Percentiles rank a stretch among this genome's conserved stretches.
These are phyloP conservation scores for Apodemia zela DNA, from an alignment of 2,888 invertebrate genomes.

Conservation along the genomic window DNA sequence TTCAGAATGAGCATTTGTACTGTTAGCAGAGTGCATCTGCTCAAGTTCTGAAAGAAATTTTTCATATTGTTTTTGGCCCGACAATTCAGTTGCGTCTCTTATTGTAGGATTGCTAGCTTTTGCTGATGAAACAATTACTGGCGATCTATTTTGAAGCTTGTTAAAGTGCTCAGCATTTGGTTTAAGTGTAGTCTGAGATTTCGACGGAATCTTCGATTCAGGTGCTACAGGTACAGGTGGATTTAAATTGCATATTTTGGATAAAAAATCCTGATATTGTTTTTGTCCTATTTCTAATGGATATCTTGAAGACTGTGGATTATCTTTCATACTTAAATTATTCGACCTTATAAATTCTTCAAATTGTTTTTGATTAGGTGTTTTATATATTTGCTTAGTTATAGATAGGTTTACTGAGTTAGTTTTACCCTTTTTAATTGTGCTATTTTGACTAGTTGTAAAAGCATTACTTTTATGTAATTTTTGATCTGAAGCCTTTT, in stretches of 20 bases:
- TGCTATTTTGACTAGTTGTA: background rate
- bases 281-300: conserved; percentile 32
- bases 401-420: background rate
- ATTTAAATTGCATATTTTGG: conserved; percentile 2
- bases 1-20: conserved; percentile 42
- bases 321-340: conserved; percentile 27
- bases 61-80: conserved; percentile 27
- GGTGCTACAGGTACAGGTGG: background rate
- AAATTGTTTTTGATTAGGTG: conserved; percentile 27
- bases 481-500: background rate
- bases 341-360: conserved; percentile 25
- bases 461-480: background rate
- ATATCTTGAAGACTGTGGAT: background rate
- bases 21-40: conserved; percentile 37
- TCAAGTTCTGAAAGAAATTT: conserved; percentile 55
- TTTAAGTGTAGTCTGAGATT: background rate
- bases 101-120: background rate
- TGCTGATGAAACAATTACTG: background rate
- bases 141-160: background rate
- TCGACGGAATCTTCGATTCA: background rate
- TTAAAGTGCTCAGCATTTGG: background rate
- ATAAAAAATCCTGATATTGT: conserved; percentile 35
- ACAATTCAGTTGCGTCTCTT: background rate
- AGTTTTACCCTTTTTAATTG: background rate
- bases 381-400: conserved; percentile 10